These are phyloP conservation scores for Pachliopta kotzebuea DNA, from an alignment of 2,888 invertebrate genomes.

Conservation along the genomic window DNA sequence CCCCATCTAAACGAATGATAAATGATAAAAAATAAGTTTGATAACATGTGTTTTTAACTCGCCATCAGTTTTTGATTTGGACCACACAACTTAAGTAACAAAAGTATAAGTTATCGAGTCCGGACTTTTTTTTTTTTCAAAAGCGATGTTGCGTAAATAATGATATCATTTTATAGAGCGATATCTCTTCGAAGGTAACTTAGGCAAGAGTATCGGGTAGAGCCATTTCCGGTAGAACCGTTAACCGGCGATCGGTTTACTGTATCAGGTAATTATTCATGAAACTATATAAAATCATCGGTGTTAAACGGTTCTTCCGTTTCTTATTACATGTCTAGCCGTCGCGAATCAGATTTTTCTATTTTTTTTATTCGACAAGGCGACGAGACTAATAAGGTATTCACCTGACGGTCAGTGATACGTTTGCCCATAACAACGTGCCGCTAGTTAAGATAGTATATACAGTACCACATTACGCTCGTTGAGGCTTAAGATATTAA, in stretches of 20 bases:
- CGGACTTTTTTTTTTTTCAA: constrained; percentile 44
- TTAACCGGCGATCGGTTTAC: constrained; percentile 41
- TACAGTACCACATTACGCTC: too few species aligned
- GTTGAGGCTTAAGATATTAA: too few species aligned
- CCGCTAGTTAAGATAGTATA: too few species aligned
- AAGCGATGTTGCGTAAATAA: constrained; percentile 60
- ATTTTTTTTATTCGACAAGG: too few species aligned
- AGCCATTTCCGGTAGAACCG: constrained; percentile 56
- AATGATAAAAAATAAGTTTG: too few species aligned
- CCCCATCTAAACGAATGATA: too few species aligned
- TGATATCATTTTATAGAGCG: constrained; percentile 50
- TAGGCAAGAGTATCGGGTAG: constrained; percentile 35
- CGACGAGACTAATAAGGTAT: too few species aligned
- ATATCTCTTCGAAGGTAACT: constrained; percentile 49
- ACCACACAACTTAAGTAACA: constrained; percentile 33
- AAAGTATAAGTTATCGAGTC: constrained; percentile 29
- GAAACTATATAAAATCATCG: constrained; percentile 41
- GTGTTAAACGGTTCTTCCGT: constrained; percentile 37
- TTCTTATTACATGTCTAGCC: neutral
- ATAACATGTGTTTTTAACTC: neutral
- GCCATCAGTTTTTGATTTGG: constrained; percentile 33
- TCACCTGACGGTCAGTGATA: too few species aligned
- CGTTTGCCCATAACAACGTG: too few species aligned
- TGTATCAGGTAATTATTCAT: constrained; percentile 43
- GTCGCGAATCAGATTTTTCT: too few species aligned